These are phyloP conservation scores for Tetraneura akinire DNA, from an alignment of 1,140 invertebrate species.

Conservation along the genomic window DNA sequence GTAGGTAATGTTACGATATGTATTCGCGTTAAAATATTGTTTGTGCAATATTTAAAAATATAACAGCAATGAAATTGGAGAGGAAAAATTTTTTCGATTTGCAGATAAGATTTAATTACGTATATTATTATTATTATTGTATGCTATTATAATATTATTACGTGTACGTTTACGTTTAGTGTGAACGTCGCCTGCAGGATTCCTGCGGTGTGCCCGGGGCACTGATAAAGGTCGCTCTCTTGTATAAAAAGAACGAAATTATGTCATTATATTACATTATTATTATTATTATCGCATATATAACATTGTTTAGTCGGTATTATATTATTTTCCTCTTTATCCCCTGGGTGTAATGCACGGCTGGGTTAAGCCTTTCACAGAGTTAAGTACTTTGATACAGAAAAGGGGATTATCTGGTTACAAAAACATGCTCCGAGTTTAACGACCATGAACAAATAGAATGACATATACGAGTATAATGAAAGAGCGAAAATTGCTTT, in stretches of 20 bases:
- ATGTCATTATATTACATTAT: constrained; percentile 34
- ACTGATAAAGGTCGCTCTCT: not conserved
- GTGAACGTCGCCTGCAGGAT: constrained; percentile 38
- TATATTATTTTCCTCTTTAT: constrained; percentile 26
- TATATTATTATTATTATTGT: too few species aligned
- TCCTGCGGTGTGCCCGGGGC: not conserved
- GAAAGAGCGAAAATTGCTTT: constrained; percentile 45
- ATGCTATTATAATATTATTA: not conserved
- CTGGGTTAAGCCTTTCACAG: constrained; percentile 49
- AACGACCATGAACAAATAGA: constrained; percentile 28
- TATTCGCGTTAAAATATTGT: too few species aligned
- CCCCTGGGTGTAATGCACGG: constrained; percentile 35
- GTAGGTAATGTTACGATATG: too few species aligned
- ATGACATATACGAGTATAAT: constrained; percentile 25
- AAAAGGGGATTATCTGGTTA: constrained; percentile 49
- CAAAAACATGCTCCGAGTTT: constrained; percentile 43
- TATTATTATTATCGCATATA: too few species aligned
- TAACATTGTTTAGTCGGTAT: constrained; percentile 34
- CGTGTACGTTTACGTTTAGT: not conserved
- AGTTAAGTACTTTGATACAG: constrained; percentile 51
- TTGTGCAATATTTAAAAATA: too few species aligned
- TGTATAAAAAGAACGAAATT: constrained; percentile 42
- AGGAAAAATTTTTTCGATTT: too few species aligned
- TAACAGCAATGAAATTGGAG: too few species aligned
- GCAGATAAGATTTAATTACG: too few species aligned